Conservation (phyloP, 2,888 invertebrate species). For the Lomographa bimaculata region DNA sequence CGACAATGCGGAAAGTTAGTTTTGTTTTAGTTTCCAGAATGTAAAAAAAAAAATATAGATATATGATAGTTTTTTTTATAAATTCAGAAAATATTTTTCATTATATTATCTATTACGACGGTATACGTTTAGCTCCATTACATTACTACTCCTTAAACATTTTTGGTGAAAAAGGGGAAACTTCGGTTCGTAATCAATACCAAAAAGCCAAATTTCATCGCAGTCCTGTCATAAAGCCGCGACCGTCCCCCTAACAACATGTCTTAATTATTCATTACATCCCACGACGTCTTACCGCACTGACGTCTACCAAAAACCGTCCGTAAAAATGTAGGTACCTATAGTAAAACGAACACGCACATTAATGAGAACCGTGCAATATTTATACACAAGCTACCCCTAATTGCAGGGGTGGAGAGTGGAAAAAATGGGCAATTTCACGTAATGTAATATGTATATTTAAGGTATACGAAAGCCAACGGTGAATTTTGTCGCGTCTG, state of each 20-base stretch:
- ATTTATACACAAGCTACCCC: conserved; percentile 83
- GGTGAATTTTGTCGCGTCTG: conserved; percentile 76
- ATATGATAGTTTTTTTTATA: too few relatives aligned
- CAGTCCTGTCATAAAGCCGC: conserved; percentile 45
- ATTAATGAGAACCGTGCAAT: conserved; percentile 82
- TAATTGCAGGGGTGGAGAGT: conserved; percentile 84
- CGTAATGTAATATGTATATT: conserved; percentile 84
- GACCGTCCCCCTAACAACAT: conserved; percentile 57
- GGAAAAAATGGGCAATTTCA: conserved; percentile 84
- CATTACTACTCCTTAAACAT: too few relatives aligned
- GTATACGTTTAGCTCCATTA: too few relatives aligned
- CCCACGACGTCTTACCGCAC: conserved; percentile 58
- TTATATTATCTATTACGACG: too few relatives aligned
- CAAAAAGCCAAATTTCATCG: conserved; percentile 40
- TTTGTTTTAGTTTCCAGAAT: too few relatives aligned
- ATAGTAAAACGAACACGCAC: conserved; percentile 79
- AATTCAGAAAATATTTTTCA: too few relatives aligned
- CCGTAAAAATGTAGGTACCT: conserved; percentile 73
- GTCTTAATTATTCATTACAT: conserved; percentile 81
- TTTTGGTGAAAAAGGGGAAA: conserved; percentile 15
- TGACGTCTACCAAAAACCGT: conserved; percentile 59
- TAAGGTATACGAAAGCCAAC: conserved; percentile 71
- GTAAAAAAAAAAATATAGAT: too few relatives aligned
- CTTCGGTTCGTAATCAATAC: conserved; percentile 34
- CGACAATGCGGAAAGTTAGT: too few relatives aligned